These are phyloP conservation scores for Mastacembelus armatus DNA, from an alignment of 2,797 vertebrate genomes.

Conservation along the genomic window DNA sequence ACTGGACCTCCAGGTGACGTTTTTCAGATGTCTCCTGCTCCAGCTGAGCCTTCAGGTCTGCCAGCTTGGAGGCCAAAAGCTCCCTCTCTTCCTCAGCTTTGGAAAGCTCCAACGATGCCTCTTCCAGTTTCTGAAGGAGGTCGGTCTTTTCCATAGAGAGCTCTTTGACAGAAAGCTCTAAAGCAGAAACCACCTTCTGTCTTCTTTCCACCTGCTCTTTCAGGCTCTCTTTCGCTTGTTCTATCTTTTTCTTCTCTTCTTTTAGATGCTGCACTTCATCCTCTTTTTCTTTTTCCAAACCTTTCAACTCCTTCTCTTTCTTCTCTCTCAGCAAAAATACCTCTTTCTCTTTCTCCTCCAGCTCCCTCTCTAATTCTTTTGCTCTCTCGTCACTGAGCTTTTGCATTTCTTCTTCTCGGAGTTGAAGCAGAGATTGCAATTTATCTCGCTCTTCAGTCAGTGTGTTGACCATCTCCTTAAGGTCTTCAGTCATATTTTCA, in stretches of 20 bases:
- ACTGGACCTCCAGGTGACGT: slow-evolving; percentile 71
- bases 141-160: slow-evolving; percentile 73
- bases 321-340: slow-evolving; percentile 61
- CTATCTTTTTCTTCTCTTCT: slow-evolving; percentile 62
- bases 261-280: slow-evolving; percentile 44
- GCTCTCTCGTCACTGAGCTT: slow-evolving; percentile 60
- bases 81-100: slow-evolving; percentile 71
- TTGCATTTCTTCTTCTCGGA: slow-evolving; percentile 74
- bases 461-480: slow-evolving; percentile 76
- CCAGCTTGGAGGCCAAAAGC: slow-evolving; percentile 67
- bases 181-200: slow-evolving; percentile 64
- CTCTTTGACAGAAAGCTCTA: slow-evolving; percentile 75
- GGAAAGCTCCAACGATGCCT: slow-evolving; percentile 71
- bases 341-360: slow-evolving; percentile 68
- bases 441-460: slow-evolving; percentile 80
- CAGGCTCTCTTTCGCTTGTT: slow-evolving; percentile 74
- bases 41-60: slow-evolving; percentile 77
- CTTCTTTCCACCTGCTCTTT: slow-evolving; percentile 65
- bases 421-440: slow-evolving; percentile 71
- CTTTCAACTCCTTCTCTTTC: slow-evolving; percentile 66
- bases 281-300: slow-evolving; percentile 48
- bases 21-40: slow-evolving; percentile 76
- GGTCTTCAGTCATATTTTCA: slow-evolving; percentile 80
- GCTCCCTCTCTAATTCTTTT: slow-evolving; percentile 62
- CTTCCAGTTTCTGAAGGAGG: slow-evolving; percentile 80